Percentiles rank a stretch among this genome's conserved stretches.
Evolutionary conservation across 2,888 invertebrate species (phyloP).

Genomic region (Piscicola geometra): DNA sequence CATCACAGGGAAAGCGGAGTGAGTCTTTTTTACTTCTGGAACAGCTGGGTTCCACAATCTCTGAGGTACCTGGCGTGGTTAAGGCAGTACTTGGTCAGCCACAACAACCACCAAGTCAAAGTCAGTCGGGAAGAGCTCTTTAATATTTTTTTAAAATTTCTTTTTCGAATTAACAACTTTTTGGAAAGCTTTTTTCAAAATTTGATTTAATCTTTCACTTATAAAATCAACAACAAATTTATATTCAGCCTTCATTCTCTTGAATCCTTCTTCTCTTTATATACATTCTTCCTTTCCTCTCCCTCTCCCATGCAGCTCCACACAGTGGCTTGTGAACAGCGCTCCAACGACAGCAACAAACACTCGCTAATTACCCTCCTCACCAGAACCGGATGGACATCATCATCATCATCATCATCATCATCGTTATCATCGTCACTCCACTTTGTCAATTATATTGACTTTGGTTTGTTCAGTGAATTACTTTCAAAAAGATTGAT

Average conservation of each 20-base stretch:
- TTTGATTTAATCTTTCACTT: too few species aligned
- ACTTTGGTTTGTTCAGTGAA: background rate
- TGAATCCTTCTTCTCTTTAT: too few species aligned
- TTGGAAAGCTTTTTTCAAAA: too few species aligned
- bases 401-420: background rate
- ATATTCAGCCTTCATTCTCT: too few species aligned
- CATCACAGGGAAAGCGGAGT: background rate
- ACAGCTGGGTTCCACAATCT: background rate
- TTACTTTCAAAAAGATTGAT: too few species aligned
- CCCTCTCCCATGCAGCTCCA: background rate
- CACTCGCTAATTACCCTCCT: background rate
- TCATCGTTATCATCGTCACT: background rate
- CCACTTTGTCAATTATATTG: background rate
- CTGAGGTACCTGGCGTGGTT: background rate
- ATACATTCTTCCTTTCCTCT: too few species aligned
- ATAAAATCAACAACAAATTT: too few species aligned
- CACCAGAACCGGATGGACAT: background rate
- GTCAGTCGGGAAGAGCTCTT: background rate
- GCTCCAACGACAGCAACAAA: background rate
- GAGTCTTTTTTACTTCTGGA: background rate
- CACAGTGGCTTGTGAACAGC: conserved; percentile 1
- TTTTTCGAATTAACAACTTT: background rate
- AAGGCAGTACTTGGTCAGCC: background rate
- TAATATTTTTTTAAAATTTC: background rate
- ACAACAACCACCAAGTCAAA: background rate